Base-by-base conservation (phyloP, 2,888 invertebrate genomes). In the Tinea pellionella region DNA sequence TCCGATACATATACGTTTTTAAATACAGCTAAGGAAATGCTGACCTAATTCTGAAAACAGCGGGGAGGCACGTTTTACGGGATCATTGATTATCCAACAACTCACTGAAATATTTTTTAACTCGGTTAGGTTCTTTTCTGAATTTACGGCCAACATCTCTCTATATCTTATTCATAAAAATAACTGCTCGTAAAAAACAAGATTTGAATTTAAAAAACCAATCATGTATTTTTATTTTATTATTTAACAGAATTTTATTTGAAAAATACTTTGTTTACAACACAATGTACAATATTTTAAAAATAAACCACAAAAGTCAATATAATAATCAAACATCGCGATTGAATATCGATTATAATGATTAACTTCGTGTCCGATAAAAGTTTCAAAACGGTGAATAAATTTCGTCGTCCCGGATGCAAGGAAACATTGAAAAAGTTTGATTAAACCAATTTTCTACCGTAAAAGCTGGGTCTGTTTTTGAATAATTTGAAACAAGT, bases 11-110 rank as follows among this genome's bases (percentile, higher is more conserved):
- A 47, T 9, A 47, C 41, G 41, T 47, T 4, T 47, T n/a, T 16
- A 2, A 47, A 47, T 2, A 9, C 47, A n/a, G 47, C 47, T 47
- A 47, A 47, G 66, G 69, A 66, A 72, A 73, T 67, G 70, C 69
- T 72, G 78, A 79, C 81, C 80, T 74, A 75, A 81, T 80, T 75
- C 69, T 64, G 68, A 75, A 74, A 71, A 71, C 68, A 68, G 71
- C 70, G 65, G 19, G 65, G 66, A 75, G 72, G 77, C 81, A 82
- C 81, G 80, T 80, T 57, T 57, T 57, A 55, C 24, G 13, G 57
- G n/a, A 32, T 3, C 57, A 57, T 57, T 57, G 57, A 57, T 57
- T 57, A 57, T 32, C 57, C 15, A 15, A 32, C 15, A 57, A 57
- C 57, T 57, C 11, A 16, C 15, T 51, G 29, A 15, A 15, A 6